Conservation (phyloP, 2,888 invertebrate genomes). For the Enchytraeus crypticus region DNA sequence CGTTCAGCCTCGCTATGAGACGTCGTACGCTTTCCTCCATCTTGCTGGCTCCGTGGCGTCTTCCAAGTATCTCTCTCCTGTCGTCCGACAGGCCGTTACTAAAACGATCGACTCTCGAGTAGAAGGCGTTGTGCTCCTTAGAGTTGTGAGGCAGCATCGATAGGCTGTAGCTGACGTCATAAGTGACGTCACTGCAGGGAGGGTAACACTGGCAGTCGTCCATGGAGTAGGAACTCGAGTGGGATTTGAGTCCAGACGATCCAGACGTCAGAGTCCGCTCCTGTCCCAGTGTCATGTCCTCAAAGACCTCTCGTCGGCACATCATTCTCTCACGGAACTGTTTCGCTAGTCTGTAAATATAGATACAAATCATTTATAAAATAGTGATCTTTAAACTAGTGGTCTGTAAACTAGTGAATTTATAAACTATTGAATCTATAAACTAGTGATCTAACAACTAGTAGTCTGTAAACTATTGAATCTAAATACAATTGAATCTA, state of each 20-base stretch:
- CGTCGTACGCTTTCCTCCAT: neutral
- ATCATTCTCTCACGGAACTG: constrained; percentile 9
- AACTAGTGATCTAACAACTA: too few species aligned
- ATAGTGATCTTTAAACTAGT: too few species aligned
- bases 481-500: too few species aligned
- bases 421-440: too few species aligned
- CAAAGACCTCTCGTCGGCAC: constrained; percentile 27
- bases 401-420: too few species aligned
- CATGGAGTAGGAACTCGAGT: constrained; percentile 11
- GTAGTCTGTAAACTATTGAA: too few species aligned
- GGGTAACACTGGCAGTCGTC: constrained; percentile 27
- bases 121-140: constrained; percentile 25
- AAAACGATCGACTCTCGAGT: constrained; percentile 21
- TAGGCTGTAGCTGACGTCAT: constrained; percentile 28
- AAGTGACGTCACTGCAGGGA: constrained; percentile 28
- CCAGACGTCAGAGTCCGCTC: constrained; percentile 5
- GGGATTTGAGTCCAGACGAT: neutral
- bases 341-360: neutral
- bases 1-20: constrained; percentile 24
- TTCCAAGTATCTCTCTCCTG: constrained; percentile 1
- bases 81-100: constrained; percentile 3
- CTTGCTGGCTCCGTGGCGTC: neutral
- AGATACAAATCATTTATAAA: neutral
- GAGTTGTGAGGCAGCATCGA: constrained; percentile 25
- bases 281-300: constrained; percentile 27